phyloP scores from a whole-genome alignment of 23 tunicate species.

The Styela clava region DNA sequence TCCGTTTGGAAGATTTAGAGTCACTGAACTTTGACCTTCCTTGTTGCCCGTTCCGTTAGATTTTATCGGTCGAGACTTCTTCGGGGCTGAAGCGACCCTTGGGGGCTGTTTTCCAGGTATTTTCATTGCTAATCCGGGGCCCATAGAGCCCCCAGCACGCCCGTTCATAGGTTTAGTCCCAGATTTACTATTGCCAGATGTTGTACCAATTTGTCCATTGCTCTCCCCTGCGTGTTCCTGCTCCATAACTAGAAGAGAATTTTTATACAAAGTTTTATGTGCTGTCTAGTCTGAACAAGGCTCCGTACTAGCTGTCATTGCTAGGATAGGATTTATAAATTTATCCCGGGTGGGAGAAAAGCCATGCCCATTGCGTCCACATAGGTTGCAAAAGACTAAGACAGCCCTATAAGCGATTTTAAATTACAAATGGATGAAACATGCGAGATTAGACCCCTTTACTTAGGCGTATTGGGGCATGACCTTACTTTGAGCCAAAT shows the following conservation, averaged over 20 bases:
- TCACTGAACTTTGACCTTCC: neutral
- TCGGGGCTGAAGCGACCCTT: neutral
- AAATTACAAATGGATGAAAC: too few species aligned
- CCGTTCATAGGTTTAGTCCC: neutral
- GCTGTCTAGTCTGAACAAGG: too few species aligned
- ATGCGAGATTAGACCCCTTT: too few species aligned
- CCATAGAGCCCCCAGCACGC: neutral
- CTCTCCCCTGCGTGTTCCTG: conserved; percentile 10
- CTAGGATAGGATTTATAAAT: too few species aligned
- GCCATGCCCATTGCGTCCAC: too few species aligned
- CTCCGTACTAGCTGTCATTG: too few species aligned
- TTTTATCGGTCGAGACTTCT: conserved; percentile 3
- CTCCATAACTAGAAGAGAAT: conserved; percentile 19
- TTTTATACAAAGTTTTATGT: neutral
- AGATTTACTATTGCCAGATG: neutral
- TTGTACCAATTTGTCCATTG: neutral
- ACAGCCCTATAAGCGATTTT: too few species aligned
- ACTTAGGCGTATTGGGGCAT: too few species aligned
- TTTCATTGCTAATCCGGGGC: conserved; percentile 19
- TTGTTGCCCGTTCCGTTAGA: neutral
- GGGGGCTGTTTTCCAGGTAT: conserved; percentile 22
- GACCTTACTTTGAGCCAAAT: too few species aligned
- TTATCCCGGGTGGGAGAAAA: too few species aligned
- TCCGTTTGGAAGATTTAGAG: neutral
- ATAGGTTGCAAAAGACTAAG: too few species aligned